Evolutionary conservation across 2,888 invertebrate species (phyloP), one percentile per base, ranked within the genome.

Genomic region (Julus scanicus): DNA sequence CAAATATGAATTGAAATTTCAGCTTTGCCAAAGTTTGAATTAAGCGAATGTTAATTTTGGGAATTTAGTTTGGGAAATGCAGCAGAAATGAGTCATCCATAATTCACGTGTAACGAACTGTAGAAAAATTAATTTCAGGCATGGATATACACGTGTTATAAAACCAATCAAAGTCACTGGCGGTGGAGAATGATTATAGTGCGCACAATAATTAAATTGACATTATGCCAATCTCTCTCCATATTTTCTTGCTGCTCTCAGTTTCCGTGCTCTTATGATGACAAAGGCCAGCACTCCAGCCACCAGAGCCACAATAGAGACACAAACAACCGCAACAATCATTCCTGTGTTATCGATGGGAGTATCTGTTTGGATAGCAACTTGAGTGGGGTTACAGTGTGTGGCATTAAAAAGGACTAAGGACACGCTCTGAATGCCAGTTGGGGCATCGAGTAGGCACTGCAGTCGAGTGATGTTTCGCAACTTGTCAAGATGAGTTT

Each of bases 401-500:
- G 86, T 9, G 48, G 86, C 0, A n/a, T 86, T 86, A n/a, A 86
- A 86, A 6, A 86, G 29, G 44, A n/a, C 13, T 49, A 86, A 86
- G 9, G 86, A 86, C 29, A 86, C 44, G 44, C n/a, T 86, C 44
- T 48, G 37, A 11, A 17, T 9, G 44, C 44, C 86, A 48, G 11
- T n/a, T 17, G 39, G 15, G 20, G 29, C 13, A 11, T 20, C 44
- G 44, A 86, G 11, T 5, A 44, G 1, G 48, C 86, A 86, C 11
- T 13, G 39, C 0, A 86, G 48, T 48, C 44, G 40, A 15, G 15
- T 40, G 48, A 20, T 20, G 53, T 96, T 96, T 88, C 93, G 93
- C 88, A 96, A 95, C 88, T 92, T 92, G 88, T 94, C 94, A 89
- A 93, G 94, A 86, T 95, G 94, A 90, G 94, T 93, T 90, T 94